Conservation (phyloP, 2,888 invertebrate species). For the Acronicta leporina region DNA sequence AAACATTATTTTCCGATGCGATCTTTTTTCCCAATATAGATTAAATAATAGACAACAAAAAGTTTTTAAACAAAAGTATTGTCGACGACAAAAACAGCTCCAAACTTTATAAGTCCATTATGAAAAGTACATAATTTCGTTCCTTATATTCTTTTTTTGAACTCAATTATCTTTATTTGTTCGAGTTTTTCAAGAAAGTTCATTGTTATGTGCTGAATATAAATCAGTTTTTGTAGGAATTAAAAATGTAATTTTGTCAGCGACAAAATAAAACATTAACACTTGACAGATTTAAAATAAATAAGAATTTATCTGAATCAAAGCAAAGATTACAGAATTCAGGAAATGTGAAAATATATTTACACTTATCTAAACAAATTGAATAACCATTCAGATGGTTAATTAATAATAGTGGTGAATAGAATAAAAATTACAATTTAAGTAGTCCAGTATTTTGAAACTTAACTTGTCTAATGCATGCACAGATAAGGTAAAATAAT, state of each 20-base stretch:
- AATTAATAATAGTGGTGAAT: too few species aligned
- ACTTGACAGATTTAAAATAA: too few species aligned
- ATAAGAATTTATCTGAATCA: too few species aligned
- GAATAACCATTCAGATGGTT: too few species aligned
- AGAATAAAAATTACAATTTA: too few species aligned
- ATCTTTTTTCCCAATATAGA: slow-evolving; percentile 11
- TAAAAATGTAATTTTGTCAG: slow-evolving; percentile 21
- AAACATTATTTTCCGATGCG: too few species aligned
- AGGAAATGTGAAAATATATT: too few species aligned
- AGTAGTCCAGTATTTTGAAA: too few species aligned
- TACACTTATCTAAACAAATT: too few species aligned
- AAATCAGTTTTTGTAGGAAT: slow-evolving; percentile 26
- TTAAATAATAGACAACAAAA: slow-evolving; percentile 20
- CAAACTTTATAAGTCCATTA: slow-evolving; percentile 42
- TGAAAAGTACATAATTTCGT: slow-evolving; percentile 23
- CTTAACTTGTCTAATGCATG: too few species aligned
- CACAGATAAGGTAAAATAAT: too few species aligned
- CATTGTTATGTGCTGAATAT: slow-evolving; percentile 23
- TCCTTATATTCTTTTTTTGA: slow-evolving; percentile 14
- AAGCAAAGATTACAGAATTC: too few species aligned
- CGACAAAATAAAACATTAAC: slow-evolving; percentile 2
- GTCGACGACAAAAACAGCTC: slow-evolving; percentile 24
- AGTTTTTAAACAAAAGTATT: slow-evolving; percentile 23
- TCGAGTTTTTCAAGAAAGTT: slow-evolving; percentile 16
- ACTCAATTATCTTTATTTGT: slow-evolving; percentile 27